phyloP scores from a whole-genome alignment of 2,888 invertebrate species.

The Ethmia dodecea region DNA sequence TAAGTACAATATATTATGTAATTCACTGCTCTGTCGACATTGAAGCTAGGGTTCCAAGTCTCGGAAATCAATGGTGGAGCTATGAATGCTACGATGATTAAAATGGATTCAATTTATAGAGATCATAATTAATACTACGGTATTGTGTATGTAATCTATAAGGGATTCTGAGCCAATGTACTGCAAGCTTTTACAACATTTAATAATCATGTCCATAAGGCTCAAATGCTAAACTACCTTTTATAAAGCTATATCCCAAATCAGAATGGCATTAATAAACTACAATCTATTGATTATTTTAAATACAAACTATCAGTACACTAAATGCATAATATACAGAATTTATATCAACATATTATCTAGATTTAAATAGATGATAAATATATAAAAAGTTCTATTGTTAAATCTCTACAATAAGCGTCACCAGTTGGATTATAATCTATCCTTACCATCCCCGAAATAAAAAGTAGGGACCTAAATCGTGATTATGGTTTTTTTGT shows the following conservation, averaged over 20 bases:
- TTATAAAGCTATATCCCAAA: constrained; percentile 84
- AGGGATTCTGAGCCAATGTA: constrained; percentile 8
- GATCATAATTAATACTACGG: no score
- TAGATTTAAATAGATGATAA: constrained; percentile 53
- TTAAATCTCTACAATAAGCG: constrained; percentile 69
- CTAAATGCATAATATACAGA: constrained; percentile 69
- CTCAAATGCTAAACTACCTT: constrained; percentile 44
- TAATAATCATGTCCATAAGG: constrained; percentile 46
- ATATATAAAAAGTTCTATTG: constrained; percentile 65
- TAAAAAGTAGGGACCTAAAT: constrained; percentile 51
- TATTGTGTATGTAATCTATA: no score
- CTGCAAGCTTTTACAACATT: constrained; percentile 43
- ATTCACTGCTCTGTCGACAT: no score
- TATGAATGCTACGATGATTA: no score
- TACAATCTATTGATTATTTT: constrained; percentile 27
- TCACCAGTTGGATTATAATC: constrained; percentile 61
- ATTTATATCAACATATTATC: constrained; percentile 45
- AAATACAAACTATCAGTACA: constrained; percentile 25
- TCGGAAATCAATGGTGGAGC: no score
- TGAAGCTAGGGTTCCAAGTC: no score
- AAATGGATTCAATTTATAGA: no score
- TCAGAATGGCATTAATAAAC: constrained; percentile 52
- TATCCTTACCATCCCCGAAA: constrained; percentile 59
- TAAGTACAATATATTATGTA: no score
- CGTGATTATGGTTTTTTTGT: constrained; percentile 61